Percentiles rank a stretch among this genome's conserved stretches.
These are phyloP conservation scores for Agonopterix alstromeriana DNA, from an alignment of 2,888 invertebrate species.

Conservation along the genomic window DNA sequence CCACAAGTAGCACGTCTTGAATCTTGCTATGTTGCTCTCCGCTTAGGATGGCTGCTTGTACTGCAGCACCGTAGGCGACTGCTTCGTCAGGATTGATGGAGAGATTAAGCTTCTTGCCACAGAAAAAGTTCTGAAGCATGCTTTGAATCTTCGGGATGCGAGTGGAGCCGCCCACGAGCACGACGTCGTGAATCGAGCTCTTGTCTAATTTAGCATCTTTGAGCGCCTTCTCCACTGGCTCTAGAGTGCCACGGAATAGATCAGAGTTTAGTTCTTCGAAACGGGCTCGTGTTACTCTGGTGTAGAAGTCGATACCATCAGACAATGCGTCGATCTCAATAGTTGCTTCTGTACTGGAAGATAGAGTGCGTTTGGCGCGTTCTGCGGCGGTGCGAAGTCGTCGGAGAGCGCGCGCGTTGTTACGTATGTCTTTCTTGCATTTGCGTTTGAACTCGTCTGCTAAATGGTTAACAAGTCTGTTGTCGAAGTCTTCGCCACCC, in stretches of 20 bases:
- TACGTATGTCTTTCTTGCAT: constrained; percentile 80
- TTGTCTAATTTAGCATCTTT: constrained; percentile 89
- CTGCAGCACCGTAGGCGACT: constrained; percentile 86
- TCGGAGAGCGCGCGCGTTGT: constrained; percentile 81
- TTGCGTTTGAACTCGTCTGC: constrained; percentile 84
- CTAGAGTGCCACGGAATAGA: constrained; percentile 83
- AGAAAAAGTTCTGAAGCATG: constrained; percentile 85
- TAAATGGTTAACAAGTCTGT: constrained; percentile 80
- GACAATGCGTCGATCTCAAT: constrained; percentile 85
- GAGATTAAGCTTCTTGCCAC: constrained; percentile 82
- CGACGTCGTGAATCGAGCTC: constrained; percentile 84
- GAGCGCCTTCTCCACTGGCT: constrained; percentile 87
- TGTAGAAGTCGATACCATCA: constrained; percentile 83
- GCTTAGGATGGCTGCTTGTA: constrained; percentile 83
- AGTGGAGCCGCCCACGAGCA: constrained; percentile 88
- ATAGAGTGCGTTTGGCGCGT: constrained; percentile 85
- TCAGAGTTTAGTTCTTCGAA: constrained; percentile 87
- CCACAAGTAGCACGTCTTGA: constrained; percentile 79
- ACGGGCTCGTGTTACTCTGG: constrained; percentile 82
- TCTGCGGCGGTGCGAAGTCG: constrained; percentile 86
- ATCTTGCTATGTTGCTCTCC: constrained; percentile 86
- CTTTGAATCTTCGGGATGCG: constrained; percentile 88
- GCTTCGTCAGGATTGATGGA: constrained; percentile 90
- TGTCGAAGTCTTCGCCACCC: constrained; percentile 84
- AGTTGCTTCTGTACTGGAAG: constrained; percentile 84